Base-by-base conservation (phyloP, 2,113 vertebrate genomes). In the Gorsachius goisagi region DNA sequence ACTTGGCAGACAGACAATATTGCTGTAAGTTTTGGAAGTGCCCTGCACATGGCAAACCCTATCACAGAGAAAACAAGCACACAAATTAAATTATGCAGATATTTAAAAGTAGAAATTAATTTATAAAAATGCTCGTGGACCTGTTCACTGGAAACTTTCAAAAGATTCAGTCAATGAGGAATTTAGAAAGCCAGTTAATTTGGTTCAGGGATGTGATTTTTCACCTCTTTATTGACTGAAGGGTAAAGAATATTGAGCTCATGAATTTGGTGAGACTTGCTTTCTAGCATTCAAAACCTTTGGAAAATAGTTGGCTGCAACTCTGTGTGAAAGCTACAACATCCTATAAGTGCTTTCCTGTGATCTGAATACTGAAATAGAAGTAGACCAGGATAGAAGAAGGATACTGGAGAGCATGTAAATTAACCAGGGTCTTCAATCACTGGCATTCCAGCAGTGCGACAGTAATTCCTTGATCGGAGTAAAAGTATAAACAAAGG, bases 321-420 rank as follows among this genome's bases (percentile, higher is more conserved):
- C 73, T 89, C 79, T 41, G 2, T 81, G 21, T 90, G 83, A 93
- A 93, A 93, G 56, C 41, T 63, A 59, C 45, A 53, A 30, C 0
- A 0, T n/a, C 41, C 55, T 86, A 45, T 14, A 83, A 80, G 80
- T 63, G 75, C 47, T 47, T 86, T 72, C 49, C 44, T 64, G 86
- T 89, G 56, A 89, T 84, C 47, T 63, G 72, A 94, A 92, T 64
- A 47, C 55, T 53, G 55, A 95, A 88, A 87, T 71, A 88, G 88
- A 95, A 95, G 78, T 18, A 4, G 15, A 81, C 60, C 20, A 75
- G 39, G 39, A 41, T 41, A 41, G 39, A 12, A 41, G 39, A 41
- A 92, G 74, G 64, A 88, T 75, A 22, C 27, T 28, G 7, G 35
- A 88, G 56, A 89, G 49, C 0, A 0, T 45, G 33, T 85, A 90